Evolutionary conservation across 2,888 invertebrate species (phyloP).

Genomic region (Diplazon laetatorius): DNA sequence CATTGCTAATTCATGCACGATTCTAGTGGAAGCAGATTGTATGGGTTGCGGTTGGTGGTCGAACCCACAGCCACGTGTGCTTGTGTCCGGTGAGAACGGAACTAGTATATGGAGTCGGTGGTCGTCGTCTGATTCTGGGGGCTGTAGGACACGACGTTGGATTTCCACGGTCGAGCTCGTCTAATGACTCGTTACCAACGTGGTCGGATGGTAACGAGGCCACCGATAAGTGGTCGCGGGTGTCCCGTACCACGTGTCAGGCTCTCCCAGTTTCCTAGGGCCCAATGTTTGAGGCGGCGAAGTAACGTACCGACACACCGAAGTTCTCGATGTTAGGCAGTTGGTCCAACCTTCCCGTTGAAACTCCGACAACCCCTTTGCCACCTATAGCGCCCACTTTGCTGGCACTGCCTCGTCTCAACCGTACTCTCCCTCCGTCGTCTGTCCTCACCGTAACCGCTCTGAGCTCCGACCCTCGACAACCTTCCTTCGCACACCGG

Average conservation of each 20-base stretch:
- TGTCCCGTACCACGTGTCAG: conserved; percentile 62
- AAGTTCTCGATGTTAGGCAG: conserved; percentile 5
- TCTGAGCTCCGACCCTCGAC: conserved; percentile 21
- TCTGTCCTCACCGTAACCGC: neutral
- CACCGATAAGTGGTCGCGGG: conserved; percentile 74
- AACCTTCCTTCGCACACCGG: conserved; percentile 40
- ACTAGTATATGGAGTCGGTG: conserved; percentile 12
- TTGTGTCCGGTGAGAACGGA: neutral
- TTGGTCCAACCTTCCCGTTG: conserved; percentile 19
- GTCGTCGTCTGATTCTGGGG: conserved; percentile 17
- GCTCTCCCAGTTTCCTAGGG: conserved; percentile 29
- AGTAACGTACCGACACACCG: too few species aligned
- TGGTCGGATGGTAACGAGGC: conserved; percentile 73
- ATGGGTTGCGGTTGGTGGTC: too few species aligned
- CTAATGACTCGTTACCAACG: conserved; percentile 78
- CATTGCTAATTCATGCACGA: conserved; percentile 2
- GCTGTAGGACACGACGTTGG: conserved; percentile 41
- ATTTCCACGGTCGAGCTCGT: conserved; percentile 67
- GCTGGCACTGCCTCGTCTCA: conserved; percentile 47
- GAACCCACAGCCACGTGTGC: too few species aligned
- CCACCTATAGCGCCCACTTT: conserved; percentile 59
- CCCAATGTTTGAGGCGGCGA: conserved; percentile 62
- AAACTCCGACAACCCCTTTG: conserved; percentile 31
- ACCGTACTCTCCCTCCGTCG: conserved; percentile 20
- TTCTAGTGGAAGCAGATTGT: conserved; percentile 1